Evolutionary conservation across 1,140 invertebrate genomes (phyloP).

Genomic region (Eumeta japonica): DNA sequence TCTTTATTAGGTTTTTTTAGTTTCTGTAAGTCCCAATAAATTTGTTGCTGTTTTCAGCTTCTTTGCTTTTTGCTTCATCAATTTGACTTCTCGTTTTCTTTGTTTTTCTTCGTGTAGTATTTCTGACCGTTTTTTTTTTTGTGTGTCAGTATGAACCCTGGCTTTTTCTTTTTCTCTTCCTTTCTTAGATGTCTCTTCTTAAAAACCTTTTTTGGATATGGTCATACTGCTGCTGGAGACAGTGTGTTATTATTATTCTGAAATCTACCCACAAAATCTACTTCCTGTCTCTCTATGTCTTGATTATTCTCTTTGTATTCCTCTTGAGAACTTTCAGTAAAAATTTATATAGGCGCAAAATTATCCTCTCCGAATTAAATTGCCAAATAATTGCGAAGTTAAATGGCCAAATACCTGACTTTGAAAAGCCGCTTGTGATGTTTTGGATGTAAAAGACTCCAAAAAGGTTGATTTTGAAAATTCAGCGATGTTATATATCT

Average conservation of each 20-base stretch:
- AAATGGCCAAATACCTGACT: conserved; percentile 2
- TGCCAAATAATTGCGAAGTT: too few species aligned
- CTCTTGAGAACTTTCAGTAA: conserved; percentile 1
- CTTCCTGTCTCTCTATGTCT: background rate
- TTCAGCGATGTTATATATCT: conserved; percentile 2
- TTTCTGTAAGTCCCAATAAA: too few species aligned
- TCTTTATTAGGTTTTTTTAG: too few species aligned
- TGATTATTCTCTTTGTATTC: conserved; percentile 1
- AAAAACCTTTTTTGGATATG: conserved; percentile 1
- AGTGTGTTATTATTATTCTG: background rate
- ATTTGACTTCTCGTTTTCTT: too few species aligned
- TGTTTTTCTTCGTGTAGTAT: too few species aligned
- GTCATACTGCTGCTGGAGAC: background rate
- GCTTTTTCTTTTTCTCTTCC: background rate
- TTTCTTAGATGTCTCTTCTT: conserved; percentile 1
- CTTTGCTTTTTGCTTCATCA: too few species aligned
- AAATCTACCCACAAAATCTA: background rate
- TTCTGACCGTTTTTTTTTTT: background rate
- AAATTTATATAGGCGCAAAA: conserved; percentile 2
- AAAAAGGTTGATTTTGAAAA: conserved; percentile 3
- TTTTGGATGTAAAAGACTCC: conserved; percentile 2
- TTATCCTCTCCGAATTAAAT: background rate
- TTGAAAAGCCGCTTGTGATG: conserved; percentile 1
- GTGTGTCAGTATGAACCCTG: conserved; percentile 1
- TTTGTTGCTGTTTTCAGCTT: too few species aligned